Percentiles rank a stretch among this genome's conserved stretches.
phyloP scores from a whole-genome alignment of 2,888 invertebrate species.

The Ophioninae sp. region DNA sequence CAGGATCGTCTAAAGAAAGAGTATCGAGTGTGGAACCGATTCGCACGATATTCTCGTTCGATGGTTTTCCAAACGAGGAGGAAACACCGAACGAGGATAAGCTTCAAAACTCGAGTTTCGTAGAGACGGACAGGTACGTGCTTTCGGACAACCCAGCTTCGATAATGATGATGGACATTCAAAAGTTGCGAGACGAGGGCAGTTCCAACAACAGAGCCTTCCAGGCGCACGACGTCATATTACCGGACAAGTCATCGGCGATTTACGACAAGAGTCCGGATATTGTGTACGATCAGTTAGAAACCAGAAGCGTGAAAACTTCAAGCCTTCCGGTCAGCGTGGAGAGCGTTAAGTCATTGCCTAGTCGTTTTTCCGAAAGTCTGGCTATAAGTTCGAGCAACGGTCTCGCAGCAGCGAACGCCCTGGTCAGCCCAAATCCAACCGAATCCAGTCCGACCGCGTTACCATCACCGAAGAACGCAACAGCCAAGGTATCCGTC shows the following conservation, averaged over 20 bases:
- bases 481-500: background rate
- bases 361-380: slow-evolving; percentile 67
- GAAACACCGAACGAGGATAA: slow-evolving; percentile 75
- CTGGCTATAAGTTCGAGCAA: slow-evolving; percentile 73
- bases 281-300: slow-evolving; percentile 66
- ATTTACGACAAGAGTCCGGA: slow-evolving; percentile 66
- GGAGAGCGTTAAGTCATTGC: slow-evolving; percentile 61
- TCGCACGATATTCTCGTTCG: slow-evolving; percentile 69
- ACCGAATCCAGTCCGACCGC: slow-evolving; percentile 66
- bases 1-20: slow-evolving; percentile 33
- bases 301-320: slow-evolving; percentile 64
- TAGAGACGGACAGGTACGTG: slow-evolving; percentile 72
- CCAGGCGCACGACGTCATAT: slow-evolving; percentile 67
- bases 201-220: slow-evolving; percentile 65
- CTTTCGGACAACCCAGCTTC: slow-evolving; percentile 55
- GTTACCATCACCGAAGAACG: slow-evolving; percentile 43
- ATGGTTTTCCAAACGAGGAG: slow-evolving; percentile 75
- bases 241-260: slow-evolving; percentile 65
- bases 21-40: slow-evolving; percentile 33
- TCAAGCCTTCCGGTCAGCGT: slow-evolving; percentile 34
- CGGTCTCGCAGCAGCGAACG: slow-evolving; percentile 72
- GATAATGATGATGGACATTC: slow-evolving; percentile 31
- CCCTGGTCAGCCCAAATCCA: slow-evolving; percentile 72
- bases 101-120: slow-evolving; percentile 77
- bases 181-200: slow-evolving; percentile 17